Evolutionary conservation across 2,797 vertebrate species (phyloP).

Genomic region (Coregonus suidteri): DNA sequence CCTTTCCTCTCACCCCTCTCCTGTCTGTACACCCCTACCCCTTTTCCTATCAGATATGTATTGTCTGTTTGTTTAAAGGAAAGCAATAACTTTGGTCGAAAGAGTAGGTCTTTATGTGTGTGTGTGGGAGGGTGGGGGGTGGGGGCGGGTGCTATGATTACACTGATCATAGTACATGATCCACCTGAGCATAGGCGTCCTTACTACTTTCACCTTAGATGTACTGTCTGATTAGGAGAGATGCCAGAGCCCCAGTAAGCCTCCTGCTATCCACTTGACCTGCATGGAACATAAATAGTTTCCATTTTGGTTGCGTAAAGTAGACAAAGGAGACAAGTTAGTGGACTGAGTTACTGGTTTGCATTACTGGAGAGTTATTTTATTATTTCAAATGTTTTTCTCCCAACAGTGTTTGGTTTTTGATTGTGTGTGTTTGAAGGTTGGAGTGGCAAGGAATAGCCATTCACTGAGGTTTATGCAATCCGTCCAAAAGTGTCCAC

Average conservation of each 20-base stretch:
- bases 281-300: slow-evolving; percentile 27
- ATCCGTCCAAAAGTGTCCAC: slow-evolving; percentile 49
- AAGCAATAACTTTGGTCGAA: slow-evolving; percentile 70
- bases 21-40: slow-evolving; percentile 38
- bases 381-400: slow-evolving; percentile 5
- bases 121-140: neutral
- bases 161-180: too few species aligned
- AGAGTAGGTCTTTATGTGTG: slow-evolving; percentile 33
- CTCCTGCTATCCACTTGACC: slow-evolving; percentile 40
- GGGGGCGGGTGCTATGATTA: neutral
- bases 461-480: slow-evolving; percentile 41
- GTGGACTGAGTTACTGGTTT: neutral
- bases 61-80: slow-evolving; percentile 57
- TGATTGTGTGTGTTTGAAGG: slow-evolving; percentile 20
- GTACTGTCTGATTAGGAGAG: slow-evolving; percentile 62
- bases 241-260: slow-evolving; percentile 67
- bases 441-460: slow-evolving; percentile 25
- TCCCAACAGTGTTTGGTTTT: slow-evolving; percentile 12
- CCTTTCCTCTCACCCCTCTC: slow-evolving; percentile 13
- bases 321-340: slow-evolving; percentile 6
- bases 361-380: neutral
- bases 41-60: slow-evolving; percentile 37
- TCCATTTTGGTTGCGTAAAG: neutral
- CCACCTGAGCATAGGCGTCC: slow-evolving; percentile 12
- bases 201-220: slow-evolving; percentile 43